These are phyloP conservation scores for Agapornis roseicollis DNA, from an alignment of 2,113 vertebrate species.

Conservation along the genomic window DNA sequence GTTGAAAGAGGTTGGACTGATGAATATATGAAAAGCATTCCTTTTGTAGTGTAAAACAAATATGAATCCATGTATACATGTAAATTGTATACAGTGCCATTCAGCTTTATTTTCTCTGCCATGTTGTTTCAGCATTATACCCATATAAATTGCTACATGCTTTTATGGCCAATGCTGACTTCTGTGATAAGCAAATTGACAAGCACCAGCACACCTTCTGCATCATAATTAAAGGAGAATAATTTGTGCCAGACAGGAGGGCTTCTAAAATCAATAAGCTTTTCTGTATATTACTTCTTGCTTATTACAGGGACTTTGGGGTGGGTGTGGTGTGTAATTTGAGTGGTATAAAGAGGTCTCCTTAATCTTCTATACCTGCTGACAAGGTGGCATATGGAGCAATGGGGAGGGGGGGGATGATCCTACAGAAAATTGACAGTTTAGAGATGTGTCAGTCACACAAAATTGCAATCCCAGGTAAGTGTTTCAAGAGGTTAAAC, in stretches of 20 bases:
- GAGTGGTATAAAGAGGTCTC: background rate
- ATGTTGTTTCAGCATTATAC: background rate
- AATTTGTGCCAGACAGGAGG: background rate
- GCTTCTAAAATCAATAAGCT: background rate
- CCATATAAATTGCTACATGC: background rate
- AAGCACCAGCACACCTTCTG: background rate
- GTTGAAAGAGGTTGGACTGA: background rate
- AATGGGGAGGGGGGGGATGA: accelerated
- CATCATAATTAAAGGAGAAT: background rate
- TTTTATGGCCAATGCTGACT: background rate
- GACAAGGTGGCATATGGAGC: background rate
- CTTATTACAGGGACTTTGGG: background rate
- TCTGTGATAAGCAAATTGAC: background rate
- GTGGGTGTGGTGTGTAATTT: background rate
- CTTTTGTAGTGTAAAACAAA: background rate
- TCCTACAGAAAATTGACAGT: background rate
- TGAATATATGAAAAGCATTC: background rate
- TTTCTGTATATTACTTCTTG: background rate
- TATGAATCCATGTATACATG: background rate
- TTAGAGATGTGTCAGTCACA: background rate
- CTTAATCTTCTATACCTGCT: background rate
- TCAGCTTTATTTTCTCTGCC: background rate
- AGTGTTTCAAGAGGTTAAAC: background rate
- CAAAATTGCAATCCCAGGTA: background rate
- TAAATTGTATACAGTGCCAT: background rate